Evolutionary conservation across 2,113 vertebrate species (phyloP), one percentile per base, ranked within the genome.

Genomic region (Dasypus novemcinctus): DNA sequence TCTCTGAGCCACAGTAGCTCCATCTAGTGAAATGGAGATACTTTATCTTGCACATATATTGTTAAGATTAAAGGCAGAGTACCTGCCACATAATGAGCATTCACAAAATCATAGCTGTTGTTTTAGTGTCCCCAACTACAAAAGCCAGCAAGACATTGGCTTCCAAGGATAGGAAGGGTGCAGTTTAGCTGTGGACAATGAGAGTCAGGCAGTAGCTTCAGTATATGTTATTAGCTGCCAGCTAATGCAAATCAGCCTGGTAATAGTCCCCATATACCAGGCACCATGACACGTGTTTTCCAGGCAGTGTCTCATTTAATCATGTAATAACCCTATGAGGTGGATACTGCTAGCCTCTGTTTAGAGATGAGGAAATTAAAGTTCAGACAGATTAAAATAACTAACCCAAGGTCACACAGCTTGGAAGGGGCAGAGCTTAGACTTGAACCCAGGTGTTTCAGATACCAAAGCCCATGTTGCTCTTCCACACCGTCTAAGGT

Each of bases 321-420:
- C 25, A 36, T 36, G n/a, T 7, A 3, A 69, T 27, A 36, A 11
- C 15, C 23, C n/a, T 90, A 25, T 52, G 68, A 93, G 63, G 49
- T 75, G 29, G 29, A 15, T 11, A 46, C 43, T 43, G 43, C 78
- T 92, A 31, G 57, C 74, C 64, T 86, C 61, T 36, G 43, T 57
- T 83, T 76, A 71, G 41, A 23, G 57, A 49, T 17, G 78, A 90
- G 21, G 31, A 78, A 72, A 72, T 83, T 57, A 29, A 93, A 41
- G 36, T 91, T 95, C 75, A 68, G 31, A 89, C 94, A 89, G 90
- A 83, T 31, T 63, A 82, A 57, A 57, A 57, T 74, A 74, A 64
- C 57, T 43, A 61, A 63, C 36, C 68, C 46, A 38, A 57, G 61
- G 57, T 66, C 79, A 85, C 36, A 23, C 29, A 54, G 27, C 8